Evolutionary conservation across 23 tunicate species (phyloP), one percentile per base, ranked within the genome.

Genomic region (Trididemnum miniatum): DNA sequence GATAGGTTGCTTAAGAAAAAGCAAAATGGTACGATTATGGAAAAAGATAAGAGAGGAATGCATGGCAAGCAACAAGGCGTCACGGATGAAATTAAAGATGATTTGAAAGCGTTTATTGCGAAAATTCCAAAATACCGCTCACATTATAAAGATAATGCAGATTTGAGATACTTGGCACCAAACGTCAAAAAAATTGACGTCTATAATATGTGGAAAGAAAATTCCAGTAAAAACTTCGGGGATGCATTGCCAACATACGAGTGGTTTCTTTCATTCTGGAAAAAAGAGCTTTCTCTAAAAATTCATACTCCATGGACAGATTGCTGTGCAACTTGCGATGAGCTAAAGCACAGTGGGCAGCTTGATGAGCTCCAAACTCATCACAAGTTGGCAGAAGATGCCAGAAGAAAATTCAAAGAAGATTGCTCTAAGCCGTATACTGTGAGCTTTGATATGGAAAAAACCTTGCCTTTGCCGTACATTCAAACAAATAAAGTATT

Each of bases 261-360:
- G 40, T 69, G 75, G 75, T 69, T 69, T n/a, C 40, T 69, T 7
- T 12, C 3, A 9, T 69, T 69, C 38, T 69, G 75, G 75, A 62
- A 62, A 62, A 69, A 30, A 5, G 20, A 69, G 20, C 40, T 69
- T 2, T 3, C 22, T 31, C 31, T 29, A 69, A 69, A 69, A 31
- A 29, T 69, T 69, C 36, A 69, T 37, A 30, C 22, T 12, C 38
- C 75, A 31, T 69, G 23, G 23, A 62, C 69, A 22, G 69, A 69
- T 69, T 28, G 75, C 38, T 69, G 38, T 62, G 22, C 38, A 32
- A 69, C 75, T 32, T 69, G 75, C 31, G 38, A 69, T 30, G 75
- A 69, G 75, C 25, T 29, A 5, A 69, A 34, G 39, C 38, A 31
- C 75, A 69, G 75, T 34, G n/a, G 40, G 20, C 20, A 69, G 25